Evolutionary conservation across 2,797 vertebrate genomes (phyloP).

Genomic region (Paramormyrops hopkinsi): DNA sequence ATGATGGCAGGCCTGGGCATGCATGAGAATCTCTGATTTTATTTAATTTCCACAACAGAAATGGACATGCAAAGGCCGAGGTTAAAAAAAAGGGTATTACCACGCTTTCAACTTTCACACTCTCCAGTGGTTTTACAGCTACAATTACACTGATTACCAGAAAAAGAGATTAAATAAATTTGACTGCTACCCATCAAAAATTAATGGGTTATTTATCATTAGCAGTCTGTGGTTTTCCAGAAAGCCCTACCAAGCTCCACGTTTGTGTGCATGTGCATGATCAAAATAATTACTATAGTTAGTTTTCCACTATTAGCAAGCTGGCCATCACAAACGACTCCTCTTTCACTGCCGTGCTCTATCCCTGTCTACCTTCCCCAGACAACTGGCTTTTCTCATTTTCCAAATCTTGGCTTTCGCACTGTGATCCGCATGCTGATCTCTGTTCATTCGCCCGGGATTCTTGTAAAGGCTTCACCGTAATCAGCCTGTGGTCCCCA

Average conservation of each 20-base stretch:
- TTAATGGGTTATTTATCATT: not conserved
- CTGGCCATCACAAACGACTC: not conserved
- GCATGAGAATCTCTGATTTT: constrained; percentile 28
- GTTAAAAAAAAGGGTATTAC: not conserved
- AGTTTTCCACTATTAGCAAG: not conserved
- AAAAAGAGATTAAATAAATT: constrained; percentile 30
- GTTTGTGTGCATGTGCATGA: not conserved
- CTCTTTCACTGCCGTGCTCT: not conserved
- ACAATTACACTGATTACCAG: not conserved
- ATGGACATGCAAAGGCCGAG: constrained; percentile 29
- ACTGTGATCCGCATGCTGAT: not conserved
- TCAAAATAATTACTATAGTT: not conserved
- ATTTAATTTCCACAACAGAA: constrained; percentile 14
- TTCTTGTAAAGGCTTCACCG: not conserved
- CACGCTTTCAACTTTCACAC: constrained; percentile 17
- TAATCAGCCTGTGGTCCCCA: not conserved
- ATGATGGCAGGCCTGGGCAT: constrained; percentile 18
- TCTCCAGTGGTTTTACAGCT: constrained; percentile 29
- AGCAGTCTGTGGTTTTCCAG: not conserved
- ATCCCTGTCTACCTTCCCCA: not conserved
- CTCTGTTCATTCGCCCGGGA: not conserved
- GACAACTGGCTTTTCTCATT: not conserved
- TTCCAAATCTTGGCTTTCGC: not conserved
- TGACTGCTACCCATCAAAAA: not conserved
- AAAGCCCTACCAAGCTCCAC: not conserved